Evolutionary conservation across 37 sponge, comb jelly and placozoan species (phyloP), one percentile per base, ranked within the genome.

Genomic region (Beroe ovata): DNA sequence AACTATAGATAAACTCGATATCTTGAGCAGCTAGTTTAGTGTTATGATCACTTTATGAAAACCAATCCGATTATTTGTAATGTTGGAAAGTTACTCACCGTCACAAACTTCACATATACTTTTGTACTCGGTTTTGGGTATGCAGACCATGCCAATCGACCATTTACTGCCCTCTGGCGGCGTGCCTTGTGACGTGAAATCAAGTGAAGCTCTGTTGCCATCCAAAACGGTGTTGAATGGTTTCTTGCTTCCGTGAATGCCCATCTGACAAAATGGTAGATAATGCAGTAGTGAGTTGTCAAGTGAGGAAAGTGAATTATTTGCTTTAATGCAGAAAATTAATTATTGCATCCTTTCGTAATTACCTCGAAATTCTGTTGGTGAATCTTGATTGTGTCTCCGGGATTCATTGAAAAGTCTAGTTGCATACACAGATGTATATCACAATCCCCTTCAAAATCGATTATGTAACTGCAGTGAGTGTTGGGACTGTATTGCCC

Each of bases 401-500:
- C 54, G 54, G 54, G 54, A 11, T 8, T 23, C 84, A 77, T 77
- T 6, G 36, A 32, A 28, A 77, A 42, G 54, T 77, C 84, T 3
- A 77, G 18, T 16, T 39, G 28, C 19, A 36, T 35, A 40, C 84
- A 77, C n/a, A 77, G 22, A 28, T 32, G 36, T 0, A 77, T 39
- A 54, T 77, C 28, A 19, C 84, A 77, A 21, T 77, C 84, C n/a
- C 38, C 22, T 42, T 77, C 84, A 6, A 77, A n/a, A 20, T 77
- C 84, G 18, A 77, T 77, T 18, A 77, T 29, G 84, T 77, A 77
- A 0, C 41, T 35, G n/a, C 84, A 77, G 84, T 77, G 84, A 0
- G 84, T 77, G 84, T 77, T 77, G 54, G 84, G 84, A 54, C 33
- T 77, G 84, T 77, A 77, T 20, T 30, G n/a, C 1, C 84, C 84